Evolutionary conservation across 1,140 invertebrate genomes (phyloP), one percentile per base, ranked within the genome.

Genomic region (Mamestra configurata): DNA sequence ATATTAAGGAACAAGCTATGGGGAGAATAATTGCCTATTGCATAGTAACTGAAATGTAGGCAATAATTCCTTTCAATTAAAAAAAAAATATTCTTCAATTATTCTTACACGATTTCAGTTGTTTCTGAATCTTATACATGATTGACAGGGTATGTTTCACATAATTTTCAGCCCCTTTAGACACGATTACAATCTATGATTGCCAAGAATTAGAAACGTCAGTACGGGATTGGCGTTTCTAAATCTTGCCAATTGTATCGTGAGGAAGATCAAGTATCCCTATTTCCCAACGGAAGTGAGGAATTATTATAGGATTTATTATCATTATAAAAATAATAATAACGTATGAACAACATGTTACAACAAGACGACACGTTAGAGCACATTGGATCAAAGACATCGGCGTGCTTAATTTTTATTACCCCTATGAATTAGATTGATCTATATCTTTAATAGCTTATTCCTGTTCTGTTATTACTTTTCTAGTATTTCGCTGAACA

Each of bases 321-420:
- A 61, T 61, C n/a, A 43, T 20, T n/a, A 20, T 20, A 4, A 20
- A 20, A 6, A 24, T 70, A 20, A 27, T n/a, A 20, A 70, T 70
- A 46, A 27, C 11, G 20, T 70, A 13, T 49, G 66, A 70, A 70
- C 40, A 70, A 27, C 24, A 46, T 46, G 15, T 49, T 40, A 40
- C 61, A 66, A 35, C 18, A 46, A 15, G 8, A 64, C 20, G n/a
- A 46, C 22, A n/a, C n/a, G n/a, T 49, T 46, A 13, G 24, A 15
- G 27, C 66, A 27, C 24, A 68, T 66, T 66, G 40, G 40, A 70
- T 70, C 66, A 70, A 70, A 70, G 66, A 70, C 22, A 46, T 70
- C 18, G 66, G 43, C 40, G 11, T 27, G 20, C 20, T 70, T 27
- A 46, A 24, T 46, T 70, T 70, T 70, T 70, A 70, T 46, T 70